These are phyloP conservation scores for Melanchra persicariae DNA, from an alignment of 2,888 invertebrate species.

Conservation along the genomic window DNA sequence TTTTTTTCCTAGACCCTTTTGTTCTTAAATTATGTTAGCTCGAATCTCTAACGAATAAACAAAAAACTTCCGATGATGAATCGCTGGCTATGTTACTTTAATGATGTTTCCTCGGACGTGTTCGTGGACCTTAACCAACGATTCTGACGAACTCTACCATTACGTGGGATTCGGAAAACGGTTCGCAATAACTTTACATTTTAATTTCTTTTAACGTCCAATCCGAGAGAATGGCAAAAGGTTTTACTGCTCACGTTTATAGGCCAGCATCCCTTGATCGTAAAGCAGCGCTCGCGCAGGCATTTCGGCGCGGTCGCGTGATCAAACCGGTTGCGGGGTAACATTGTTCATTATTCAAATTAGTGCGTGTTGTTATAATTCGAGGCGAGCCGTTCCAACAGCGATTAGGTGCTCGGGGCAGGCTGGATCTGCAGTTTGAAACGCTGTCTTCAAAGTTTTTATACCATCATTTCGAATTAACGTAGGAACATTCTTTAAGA, in stretches of 20 bases:
- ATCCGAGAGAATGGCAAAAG: slow-evolving; percentile 72
- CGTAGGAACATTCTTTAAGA: slow-evolving; percentile 32
- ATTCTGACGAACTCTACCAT: slow-evolving; percentile 49
- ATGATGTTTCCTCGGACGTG: slow-evolving; percentile 59
- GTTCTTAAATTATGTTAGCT: slow-evolving; percentile 88
- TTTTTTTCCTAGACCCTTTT: slow-evolving; percentile 84
- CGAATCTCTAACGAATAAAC: slow-evolving; percentile 76
- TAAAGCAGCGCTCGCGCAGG: slow-evolving; percentile 76
- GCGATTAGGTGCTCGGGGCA: slow-evolving; percentile 72
- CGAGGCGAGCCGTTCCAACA: slow-evolving; percentile 78
- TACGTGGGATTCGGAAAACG: slow-evolving; percentile 58
- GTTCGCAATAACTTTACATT: slow-evolving; percentile 62
- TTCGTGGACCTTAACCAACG: slow-evolving; percentile 49
- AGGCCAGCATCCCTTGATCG: slow-evolving; percentile 79
- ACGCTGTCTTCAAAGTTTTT: slow-evolving; percentile 59
- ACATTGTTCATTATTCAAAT: slow-evolving; percentile 90
- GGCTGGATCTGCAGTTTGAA: slow-evolving; percentile 59
- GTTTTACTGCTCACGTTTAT: slow-evolving; percentile 78
- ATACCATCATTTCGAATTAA: slow-evolving; percentile 39
- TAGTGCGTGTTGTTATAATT: slow-evolving; percentile 88
- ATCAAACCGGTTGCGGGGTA: slow-evolving; percentile 84
- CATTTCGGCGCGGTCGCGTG: slow-evolving; percentile 77
- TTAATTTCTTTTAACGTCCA: slow-evolving; percentile 66
- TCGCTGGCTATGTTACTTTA: slow-evolving; percentile 74
- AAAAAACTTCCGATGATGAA: slow-evolving; percentile 83